These are phyloP conservation scores for Artemisiospiza belli DNA, from an alignment of 2,113 vertebrate species.

Conservation along the genomic window DNA sequence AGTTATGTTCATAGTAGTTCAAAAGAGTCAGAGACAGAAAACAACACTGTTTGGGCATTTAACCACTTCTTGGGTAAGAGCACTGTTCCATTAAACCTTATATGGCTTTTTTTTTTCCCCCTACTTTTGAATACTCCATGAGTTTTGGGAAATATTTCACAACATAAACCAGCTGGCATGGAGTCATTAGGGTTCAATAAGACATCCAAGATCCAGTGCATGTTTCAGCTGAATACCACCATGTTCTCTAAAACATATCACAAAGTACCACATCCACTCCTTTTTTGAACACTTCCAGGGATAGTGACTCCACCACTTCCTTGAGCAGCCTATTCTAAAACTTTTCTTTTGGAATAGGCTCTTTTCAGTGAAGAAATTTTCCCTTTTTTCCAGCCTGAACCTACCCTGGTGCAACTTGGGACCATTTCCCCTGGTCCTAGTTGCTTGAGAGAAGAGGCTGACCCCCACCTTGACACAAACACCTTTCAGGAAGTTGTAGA, in stretches of 20 bases:
- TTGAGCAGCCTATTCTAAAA: background rate
- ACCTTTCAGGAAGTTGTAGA: background rate
- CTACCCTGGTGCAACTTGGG: background rate
- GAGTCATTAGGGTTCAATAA: background rate
- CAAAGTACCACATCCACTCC: background rate
- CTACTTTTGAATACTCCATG: background rate
- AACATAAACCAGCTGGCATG: background rate
- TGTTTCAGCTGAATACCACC: background rate
- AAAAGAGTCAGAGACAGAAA: background rate
- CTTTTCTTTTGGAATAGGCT: too few relatives aligned
- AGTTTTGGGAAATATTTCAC: background rate
- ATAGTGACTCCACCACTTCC: background rate
- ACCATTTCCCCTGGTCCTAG: background rate
- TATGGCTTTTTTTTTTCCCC: background rate
- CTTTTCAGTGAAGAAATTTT: background rate
- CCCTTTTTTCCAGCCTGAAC: too few relatives aligned
- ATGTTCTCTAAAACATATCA: background rate
- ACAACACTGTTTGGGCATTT: background rate
- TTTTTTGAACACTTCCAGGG: background rate
- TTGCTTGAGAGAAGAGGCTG: accelerated
- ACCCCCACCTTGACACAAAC: too few relatives aligned
- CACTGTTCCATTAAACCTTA: background rate
- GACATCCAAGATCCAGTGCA: background rate
- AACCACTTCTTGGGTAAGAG: background rate
- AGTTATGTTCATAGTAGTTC: background rate